Percentiles rank a stretch among this genome's conserved stretches.
Evolutionary conservation across 2,113 vertebrate species (phyloP).

Genomic region (Apeltes quadracus): DNA sequence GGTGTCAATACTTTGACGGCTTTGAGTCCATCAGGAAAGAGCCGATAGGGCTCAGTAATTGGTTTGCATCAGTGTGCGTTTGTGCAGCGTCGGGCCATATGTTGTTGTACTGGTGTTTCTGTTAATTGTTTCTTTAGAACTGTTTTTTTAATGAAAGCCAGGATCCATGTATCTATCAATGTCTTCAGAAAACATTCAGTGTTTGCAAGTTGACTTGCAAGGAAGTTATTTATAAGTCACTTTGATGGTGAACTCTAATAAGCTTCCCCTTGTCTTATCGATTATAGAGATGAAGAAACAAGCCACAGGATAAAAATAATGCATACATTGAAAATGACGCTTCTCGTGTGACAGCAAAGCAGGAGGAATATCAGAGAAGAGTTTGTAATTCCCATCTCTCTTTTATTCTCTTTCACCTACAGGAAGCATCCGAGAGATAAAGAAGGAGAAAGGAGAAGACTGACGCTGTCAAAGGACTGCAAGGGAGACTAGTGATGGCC

Average conservation of each 20-base stretch:
- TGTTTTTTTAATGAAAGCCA: too few relatives aligned
- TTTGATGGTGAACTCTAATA: not conserved
- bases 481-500: constrained; percentile 81
- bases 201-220: not conserved
- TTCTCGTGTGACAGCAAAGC: constrained; percentile 23
- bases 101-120: not conserved
- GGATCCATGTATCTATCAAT: not conserved
- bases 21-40: constrained; percentile 31
- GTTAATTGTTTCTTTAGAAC: too few relatives aligned
- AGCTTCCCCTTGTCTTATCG: not conserved
- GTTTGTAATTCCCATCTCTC: not conserved
- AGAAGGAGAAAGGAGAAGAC: constrained; percentile 14
- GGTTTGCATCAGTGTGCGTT: not conserved
- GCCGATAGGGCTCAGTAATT: not conserved
- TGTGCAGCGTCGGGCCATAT: not conserved
- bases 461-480: constrained; percentile 25
- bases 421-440: constrained; percentile 25
- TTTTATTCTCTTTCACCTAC: too few relatives aligned
- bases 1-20: constrained; percentile 55
- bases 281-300: constrained; percentile 9
- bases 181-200: not conserved
- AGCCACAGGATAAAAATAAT: not conserved
- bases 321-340: not conserved
- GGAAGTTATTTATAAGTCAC: not conserved
- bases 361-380: constrained; percentile 6